Conservation (phyloP, 1,140 invertebrate species). For the Pectinophora gossypiella region DNA sequence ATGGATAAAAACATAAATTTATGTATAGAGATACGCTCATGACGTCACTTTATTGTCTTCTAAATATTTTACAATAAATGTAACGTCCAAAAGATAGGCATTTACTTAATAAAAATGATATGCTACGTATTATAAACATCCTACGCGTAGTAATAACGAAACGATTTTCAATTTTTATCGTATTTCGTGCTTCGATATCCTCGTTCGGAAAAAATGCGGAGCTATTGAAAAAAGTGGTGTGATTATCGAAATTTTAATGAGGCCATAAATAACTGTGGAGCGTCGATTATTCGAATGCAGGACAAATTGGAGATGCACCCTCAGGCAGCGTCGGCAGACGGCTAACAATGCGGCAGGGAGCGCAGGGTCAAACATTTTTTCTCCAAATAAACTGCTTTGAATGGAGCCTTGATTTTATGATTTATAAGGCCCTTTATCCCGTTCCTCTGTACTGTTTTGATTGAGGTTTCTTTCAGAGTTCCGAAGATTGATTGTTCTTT, state of each 20-base stretch:
- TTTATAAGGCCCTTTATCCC: conserved; percentile 69
- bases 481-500: conserved; percentile 70
- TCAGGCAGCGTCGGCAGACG: conserved; percentile 22
- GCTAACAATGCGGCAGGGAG: conserved; percentile 44
- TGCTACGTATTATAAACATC: conserved; percentile 51
- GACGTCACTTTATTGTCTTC: too few species aligned
- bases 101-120: conserved; percentile 41
- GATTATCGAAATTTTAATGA: conserved; percentile 66
- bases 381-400: conserved; percentile 57
- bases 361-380: conserved; percentile 57
- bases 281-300: conserved; percentile 55
- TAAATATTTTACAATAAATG: conserved; percentile 1
- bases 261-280: conserved; percentile 53
- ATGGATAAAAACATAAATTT: conserved; percentile 1
- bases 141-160: conserved; percentile 33
- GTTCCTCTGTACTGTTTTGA: conserved; percentile 68
- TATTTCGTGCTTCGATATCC: background rate
- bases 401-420: conserved; percentile 70
- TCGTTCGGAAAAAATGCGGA: conserved; percentile 11
- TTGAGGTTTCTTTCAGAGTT: conserved; percentile 65
- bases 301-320: conserved; percentile 67
- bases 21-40: background rate
- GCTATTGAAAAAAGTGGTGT: conserved; percentile 26
- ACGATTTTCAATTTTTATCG: conserved; percentile 12
- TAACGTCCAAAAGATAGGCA: conserved; percentile 16